Evolutionary conservation across 2,113 vertebrate species (phyloP), one percentile per base, ranked within the genome.

Genomic region (Archocentrus centrarchus): DNA sequence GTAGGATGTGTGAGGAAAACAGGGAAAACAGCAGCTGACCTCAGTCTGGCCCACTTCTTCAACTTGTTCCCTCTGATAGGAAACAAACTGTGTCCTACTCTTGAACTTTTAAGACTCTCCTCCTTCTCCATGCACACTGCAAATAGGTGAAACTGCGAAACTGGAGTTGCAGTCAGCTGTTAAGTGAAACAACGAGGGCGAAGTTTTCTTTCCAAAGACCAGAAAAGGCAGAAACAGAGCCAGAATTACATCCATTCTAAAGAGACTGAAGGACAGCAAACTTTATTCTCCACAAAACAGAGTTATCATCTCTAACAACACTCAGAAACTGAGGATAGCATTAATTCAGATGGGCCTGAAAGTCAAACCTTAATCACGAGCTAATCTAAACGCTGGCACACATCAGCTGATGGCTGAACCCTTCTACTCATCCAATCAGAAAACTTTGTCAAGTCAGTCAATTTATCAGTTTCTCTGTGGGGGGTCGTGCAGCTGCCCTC

Each of bases 11-110:
- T 53, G 6, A 76, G 58, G 13, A 81, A 83, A 81, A 86, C 55
- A 53, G 57, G 61, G 77, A 66, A 79, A 90, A 61, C 30, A 87
- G 70, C 79, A 68, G 77, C 79, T 85, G 85, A 89, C 73, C 80
- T 32, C n/a, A 37, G 60, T 64, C 20, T 79, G 87, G 59, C 82
- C 76, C 80, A 79, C 47, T 87, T 83, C 77, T 30, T 53, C 22
- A 47, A 53, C 55, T 35, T 27, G 3, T 24, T 77, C 76, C 30
- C 58, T 62, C 32, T 13, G 27, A 63, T 80, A 77, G 60, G 61
- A 76, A 68, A 66, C 59, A 79, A 81, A 76, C 59, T 37, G 44
- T 35, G 22, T 37, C 47, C 24, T 24, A 20, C 62, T 81, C 17
- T 17, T 50, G 70, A 70, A 85, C 53, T 70, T 37, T 62, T 3